These are phyloP conservation scores for Stenopsyche tienmushanensis DNA, from an alignment of 1,140 invertebrate species.

Conservation along the genomic window DNA sequence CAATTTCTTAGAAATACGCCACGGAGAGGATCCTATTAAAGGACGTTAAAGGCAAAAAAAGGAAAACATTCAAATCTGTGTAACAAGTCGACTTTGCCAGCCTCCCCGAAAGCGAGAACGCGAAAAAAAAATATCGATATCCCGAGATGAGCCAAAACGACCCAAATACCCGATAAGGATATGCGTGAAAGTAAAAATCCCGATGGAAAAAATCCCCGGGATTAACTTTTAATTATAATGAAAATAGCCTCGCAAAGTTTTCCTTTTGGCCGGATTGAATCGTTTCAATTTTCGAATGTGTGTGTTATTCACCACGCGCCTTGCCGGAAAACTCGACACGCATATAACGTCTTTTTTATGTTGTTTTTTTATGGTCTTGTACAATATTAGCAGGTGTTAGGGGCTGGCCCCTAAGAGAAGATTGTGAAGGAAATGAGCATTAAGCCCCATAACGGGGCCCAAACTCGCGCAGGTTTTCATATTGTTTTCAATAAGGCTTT, in stretches of 20 bases:
- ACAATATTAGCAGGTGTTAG: constrained; percentile 12
- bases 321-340: background rate
- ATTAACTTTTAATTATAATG: background rate
- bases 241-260: background rate
- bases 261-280: background rate
- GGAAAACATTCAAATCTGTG: too few relatives aligned
- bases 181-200: background rate
- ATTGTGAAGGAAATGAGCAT: background rate
- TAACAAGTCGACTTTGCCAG: too few relatives aligned
- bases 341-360: background rate
- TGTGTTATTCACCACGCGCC: background rate
- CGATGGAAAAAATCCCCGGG: background rate
- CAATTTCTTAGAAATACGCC: too few relatives aligned
- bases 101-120: background rate
- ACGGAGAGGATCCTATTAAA: too few relatives aligned
- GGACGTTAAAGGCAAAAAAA: too few relatives aligned
- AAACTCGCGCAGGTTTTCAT: constrained; percentile 9
- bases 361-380: background rate
- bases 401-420: background rate
- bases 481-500: constrained; percentile 25
- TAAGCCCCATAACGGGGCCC: constrained; percentile 16
- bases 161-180: background rate
- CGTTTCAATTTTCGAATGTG: background rate
- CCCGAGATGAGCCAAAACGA: background rate
- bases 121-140: background rate